Conservation (phyloP, 2,888 invertebrate species). For the Cheilosia pagana region DNA sequence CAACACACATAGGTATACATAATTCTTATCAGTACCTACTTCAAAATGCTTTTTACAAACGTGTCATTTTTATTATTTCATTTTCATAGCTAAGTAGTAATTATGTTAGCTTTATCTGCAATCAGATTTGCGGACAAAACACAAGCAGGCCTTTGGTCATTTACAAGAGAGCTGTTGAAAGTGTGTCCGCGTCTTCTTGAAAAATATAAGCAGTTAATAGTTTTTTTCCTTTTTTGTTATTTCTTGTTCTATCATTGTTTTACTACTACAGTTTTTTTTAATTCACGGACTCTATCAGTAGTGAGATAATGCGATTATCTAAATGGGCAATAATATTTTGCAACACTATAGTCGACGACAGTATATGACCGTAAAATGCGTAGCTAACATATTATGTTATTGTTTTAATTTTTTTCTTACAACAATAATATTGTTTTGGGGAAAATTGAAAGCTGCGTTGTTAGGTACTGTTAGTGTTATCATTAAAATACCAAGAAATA, state of each 20-base stretch:
- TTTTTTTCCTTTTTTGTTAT: neutral
- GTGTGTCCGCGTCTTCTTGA: conserved; percentile 1
- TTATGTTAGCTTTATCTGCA: conserved; percentile 58
- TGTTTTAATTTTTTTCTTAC: too few species aligned
- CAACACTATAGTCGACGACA: conserved; percentile 17
- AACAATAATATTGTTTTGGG: too few species aligned
- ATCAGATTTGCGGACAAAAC: conserved; percentile 44
- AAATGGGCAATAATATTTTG: conserved; percentile 52
- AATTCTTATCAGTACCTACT: conserved; percentile 48
- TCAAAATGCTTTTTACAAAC: conserved; percentile 39
- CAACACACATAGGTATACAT: neutral
- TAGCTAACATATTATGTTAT: conserved; percentile 11
- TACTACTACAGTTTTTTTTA: neutral
- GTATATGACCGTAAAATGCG: conserved; percentile 15
- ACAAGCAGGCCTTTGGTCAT: conserved; percentile 18
- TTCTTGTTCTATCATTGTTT: neutral
- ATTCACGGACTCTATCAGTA: conserved; percentile 38
- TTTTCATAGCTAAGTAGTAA: conserved; percentile 46
- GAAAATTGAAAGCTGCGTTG: too few species aligned
- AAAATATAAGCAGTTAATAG: conserved; percentile 20
- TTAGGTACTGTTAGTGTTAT: too few species aligned
- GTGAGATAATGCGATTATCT: conserved; percentile 52
- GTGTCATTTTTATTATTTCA: conserved; percentile 49
- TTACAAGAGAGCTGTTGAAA: conserved; percentile 18
- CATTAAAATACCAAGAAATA: too few species aligned